These are phyloP conservation scores for Thelaira solivaga DNA, from an alignment of 2,888 invertebrate species.

Conservation along the genomic window DNA sequence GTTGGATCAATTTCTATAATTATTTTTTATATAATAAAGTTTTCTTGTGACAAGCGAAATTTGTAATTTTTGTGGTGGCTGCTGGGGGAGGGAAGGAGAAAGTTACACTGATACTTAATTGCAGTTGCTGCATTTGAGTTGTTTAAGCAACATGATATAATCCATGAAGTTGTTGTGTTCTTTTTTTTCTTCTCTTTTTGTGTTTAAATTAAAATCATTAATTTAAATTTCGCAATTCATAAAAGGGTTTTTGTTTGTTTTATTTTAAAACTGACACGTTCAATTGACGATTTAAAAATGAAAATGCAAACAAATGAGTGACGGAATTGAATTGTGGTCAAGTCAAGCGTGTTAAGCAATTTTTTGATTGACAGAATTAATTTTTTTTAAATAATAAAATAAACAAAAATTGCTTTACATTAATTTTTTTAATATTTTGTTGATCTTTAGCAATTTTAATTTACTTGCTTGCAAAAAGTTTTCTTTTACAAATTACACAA, in stretches of 20 bases:
- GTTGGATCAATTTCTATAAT: too few relatives aligned
- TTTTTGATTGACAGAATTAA: constrained; percentile 27
- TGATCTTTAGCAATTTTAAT: too few relatives aligned
- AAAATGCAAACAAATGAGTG: not conserved
- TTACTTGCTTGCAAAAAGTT: too few relatives aligned
- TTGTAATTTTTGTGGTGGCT: too few relatives aligned
- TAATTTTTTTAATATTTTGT: not conserved
- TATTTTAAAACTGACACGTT: not conserved
- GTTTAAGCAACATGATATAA: not conserved
- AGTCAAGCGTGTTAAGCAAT: constrained; percentile 25
- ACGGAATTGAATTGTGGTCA: constrained; percentile 6
- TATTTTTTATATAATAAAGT: too few relatives aligned
- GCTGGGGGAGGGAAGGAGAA: too few relatives aligned
- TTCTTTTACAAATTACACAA: too few relatives aligned
- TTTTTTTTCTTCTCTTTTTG: not conserved
- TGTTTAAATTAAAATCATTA: too few relatives aligned
- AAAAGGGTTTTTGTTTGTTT: not conserved
- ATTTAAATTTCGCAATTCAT: not conserved
- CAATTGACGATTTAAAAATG: constrained; percentile 8
- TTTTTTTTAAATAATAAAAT: not conserved
- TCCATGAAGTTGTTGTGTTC: not conserved
- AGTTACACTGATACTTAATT: too few relatives aligned
- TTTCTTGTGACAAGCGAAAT: too few relatives aligned
- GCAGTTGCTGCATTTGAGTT: too few relatives aligned
- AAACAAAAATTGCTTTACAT: not conserved